Conservation (phyloP, 2,113 vertebrate genomes). For the Antennarius striatus region DNA sequence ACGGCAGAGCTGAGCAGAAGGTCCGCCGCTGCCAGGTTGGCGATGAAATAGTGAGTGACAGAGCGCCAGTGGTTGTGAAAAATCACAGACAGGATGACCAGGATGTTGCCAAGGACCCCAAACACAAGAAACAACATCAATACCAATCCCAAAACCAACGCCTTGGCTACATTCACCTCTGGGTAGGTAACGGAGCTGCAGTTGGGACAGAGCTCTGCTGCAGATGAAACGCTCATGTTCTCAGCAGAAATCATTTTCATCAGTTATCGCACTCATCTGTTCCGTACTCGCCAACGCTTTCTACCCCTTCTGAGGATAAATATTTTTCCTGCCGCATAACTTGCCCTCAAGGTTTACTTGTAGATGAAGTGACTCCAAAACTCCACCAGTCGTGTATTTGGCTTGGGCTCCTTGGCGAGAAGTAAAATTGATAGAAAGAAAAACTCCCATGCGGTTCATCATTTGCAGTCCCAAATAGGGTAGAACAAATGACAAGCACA, state of each 20-base stretch:
- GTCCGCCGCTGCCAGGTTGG: conserved; percentile 93
- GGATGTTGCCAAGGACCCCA: conserved; percentile 91
- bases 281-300: not conserved
- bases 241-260: conserved; percentile 81
- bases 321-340: conserved; percentile 26
- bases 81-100: conserved; percentile 93
- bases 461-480: conserved; percentile 19
- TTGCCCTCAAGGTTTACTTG: conserved; percentile 33
- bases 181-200: conserved; percentile 80
- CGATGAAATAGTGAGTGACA: conserved; percentile 94
- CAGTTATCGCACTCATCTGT: conserved; percentile 19
- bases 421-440: conserved; percentile 14
- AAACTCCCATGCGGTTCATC: conserved; percentile 19
- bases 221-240: conserved; percentile 68
- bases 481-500: conserved; percentile 18
- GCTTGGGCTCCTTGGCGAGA: conserved; percentile 31
- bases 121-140: conserved; percentile 89
- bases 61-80: conserved; percentile 92
- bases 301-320: conserved; percentile 18
- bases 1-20: conserved; percentile 91
- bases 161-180: conserved; percentile 82
- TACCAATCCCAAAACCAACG: conserved; percentile 84
- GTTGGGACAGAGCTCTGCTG: conserved; percentile 81
- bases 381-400: conserved; percentile 21
- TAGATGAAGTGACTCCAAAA: conserved; percentile 26